Base-by-base conservation (phyloP, 1,140 invertebrate species). In the Bombus haemorrhoidalis region DNA sequence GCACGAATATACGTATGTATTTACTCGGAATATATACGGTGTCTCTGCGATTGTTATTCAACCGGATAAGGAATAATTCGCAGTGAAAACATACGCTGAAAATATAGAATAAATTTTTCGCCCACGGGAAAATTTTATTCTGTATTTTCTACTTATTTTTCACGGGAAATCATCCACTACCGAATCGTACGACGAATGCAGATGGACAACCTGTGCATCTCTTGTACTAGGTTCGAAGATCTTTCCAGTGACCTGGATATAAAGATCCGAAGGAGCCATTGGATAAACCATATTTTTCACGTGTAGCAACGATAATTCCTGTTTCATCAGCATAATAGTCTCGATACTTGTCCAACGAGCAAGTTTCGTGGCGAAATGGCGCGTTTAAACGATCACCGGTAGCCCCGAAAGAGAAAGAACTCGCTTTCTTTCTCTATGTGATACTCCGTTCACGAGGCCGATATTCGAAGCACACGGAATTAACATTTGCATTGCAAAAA, bases 401-500 rank as follows among this genome's bases (percentile, higher is more conserved):
- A 13, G 12, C 8, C 9, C 39, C 32, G 0, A 0, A 6, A 34
- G n/a, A 10, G 82, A 69, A 83, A 78, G 64, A n/a, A 71, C n/a
- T 28, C 37, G 1, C 4, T 59, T 25, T 15, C 22, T 59, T 22
- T 10, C 32, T 37, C 13, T 37, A 8, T 1, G 15, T 2, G 18
- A 15, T 47, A n/a, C 12, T 12, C 32, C 1, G 43, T n/a, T 3
- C 57, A 84, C 15, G 53, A 84, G 37, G 28, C 47, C 80, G 80
- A 73, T 73, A 81, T 73, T 39, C 80, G 80, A 62, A 53, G 69
- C 57, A 39, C 47, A 22, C 28, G 28, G 37, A 73, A 81, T 81
- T 73, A 81, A 53, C n/a, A 81, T 81, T 81, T 81, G 47, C 73
- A 81, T 81, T 73, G 80, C 80, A 81, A 81, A 73, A 81, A 81